phyloP scores from a whole-genome alignment of 2,113 vertebrate species.

The Neodon shergylaensis region DNA sequence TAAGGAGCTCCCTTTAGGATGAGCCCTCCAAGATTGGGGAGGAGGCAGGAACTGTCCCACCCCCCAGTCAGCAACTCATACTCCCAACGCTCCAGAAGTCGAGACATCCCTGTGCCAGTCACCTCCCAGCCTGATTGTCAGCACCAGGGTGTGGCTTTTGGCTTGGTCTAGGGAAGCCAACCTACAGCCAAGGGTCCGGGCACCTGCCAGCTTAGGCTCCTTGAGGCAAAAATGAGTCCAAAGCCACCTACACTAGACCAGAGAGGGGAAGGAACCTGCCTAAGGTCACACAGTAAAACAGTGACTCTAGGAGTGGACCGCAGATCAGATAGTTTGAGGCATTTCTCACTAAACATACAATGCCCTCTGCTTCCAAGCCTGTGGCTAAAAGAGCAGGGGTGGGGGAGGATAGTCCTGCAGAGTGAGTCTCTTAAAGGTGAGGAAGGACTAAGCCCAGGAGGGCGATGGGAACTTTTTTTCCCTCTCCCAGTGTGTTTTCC shows the following conservation, averaged over 20 bases:
- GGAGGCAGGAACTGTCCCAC: background rate
- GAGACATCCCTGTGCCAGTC: background rate
- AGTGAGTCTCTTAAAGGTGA: background rate
- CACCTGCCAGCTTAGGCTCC: constrained; percentile 57
- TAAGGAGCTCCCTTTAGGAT: background rate
- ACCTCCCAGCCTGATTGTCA: background rate
- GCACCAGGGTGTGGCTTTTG: constrained; percentile 42
- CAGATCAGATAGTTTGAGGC: background rate
- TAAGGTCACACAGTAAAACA: background rate
- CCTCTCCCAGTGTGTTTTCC: background rate
- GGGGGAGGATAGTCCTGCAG: background rate
- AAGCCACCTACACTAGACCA: background rate
- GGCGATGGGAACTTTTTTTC: background rate
- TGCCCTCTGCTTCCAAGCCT: background rate
- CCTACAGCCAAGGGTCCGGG: background rate
- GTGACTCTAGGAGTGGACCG: background rate
- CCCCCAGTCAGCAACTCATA: background rate
- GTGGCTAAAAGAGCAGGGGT: background rate
- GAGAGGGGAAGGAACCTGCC: constrained; percentile 13
- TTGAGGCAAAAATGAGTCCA: background rate
- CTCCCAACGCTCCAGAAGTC: background rate
- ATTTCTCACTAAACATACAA: background rate
- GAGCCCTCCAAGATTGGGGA: background rate
- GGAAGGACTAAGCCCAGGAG: background rate
- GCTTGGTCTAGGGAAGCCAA: background rate